These are phyloP conservation scores for Arrhopalites spinosus DNA, from an alignment of 2,888 invertebrate species.

Conservation along the genomic window DNA sequence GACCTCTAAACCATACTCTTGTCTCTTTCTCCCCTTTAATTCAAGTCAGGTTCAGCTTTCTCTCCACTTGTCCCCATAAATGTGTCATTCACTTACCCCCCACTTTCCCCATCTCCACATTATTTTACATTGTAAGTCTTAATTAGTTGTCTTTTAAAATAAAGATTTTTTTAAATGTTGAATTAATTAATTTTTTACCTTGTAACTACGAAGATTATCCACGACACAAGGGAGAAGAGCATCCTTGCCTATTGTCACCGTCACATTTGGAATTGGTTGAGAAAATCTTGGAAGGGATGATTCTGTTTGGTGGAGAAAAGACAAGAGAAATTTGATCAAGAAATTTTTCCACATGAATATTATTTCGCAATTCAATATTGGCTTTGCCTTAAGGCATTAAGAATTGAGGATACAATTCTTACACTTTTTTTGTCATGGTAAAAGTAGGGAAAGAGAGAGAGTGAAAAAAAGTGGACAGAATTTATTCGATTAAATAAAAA, in stretches of 20 bases:
- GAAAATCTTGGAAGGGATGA: conserved; percentile 79
- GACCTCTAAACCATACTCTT: neutral
- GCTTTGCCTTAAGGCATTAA: too few relatives aligned
- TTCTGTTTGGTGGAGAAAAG: too few relatives aligned
- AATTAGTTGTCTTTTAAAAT: too few relatives aligned
- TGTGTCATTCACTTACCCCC: neutral
- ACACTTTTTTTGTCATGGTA: too few relatives aligned
- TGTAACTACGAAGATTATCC: conserved; percentile 82
- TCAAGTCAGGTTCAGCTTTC: neutral
- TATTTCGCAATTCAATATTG: too few relatives aligned
- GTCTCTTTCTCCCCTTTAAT: neutral
- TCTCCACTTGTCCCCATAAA: neutral
- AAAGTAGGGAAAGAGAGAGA: neutral
- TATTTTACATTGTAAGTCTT: too few relatives aligned
- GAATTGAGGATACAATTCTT: too few relatives aligned
- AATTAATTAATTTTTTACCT: conserved; percentile 65
- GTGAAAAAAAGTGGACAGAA: neutral
- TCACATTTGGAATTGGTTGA: conserved; percentile 87
- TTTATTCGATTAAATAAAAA: neutral
- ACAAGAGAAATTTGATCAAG: conserved; percentile 60
- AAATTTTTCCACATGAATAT: too few relatives aligned
- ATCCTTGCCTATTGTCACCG: conserved; percentile 84
- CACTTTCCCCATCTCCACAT: neutral
- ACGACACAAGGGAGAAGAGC: conserved; percentile 86
- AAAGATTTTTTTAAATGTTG: neutral